A percentile compares a stretch with the other conserved stretches of the same genome.
Evolutionary conservation across 1,140 invertebrate species (phyloP).

Genomic region (Zaprionus camerounensis): DNA sequence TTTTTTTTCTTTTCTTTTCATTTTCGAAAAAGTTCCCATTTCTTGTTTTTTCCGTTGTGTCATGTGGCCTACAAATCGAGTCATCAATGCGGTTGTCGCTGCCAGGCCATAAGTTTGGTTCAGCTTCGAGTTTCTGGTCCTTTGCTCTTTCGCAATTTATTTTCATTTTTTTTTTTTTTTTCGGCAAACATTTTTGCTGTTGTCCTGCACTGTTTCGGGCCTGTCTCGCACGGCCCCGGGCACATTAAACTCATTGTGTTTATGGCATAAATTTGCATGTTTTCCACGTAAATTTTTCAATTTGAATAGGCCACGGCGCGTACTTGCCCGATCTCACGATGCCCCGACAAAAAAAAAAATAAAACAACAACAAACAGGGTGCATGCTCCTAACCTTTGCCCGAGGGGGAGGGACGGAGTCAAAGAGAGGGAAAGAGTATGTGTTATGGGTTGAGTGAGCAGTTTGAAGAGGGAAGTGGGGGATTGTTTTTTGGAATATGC

Average conservation of each 20-base stretch:
- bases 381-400: conserved; percentile 9
- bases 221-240: conserved; percentile 33
- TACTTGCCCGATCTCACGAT: conserved; percentile 17
- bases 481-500: not conserved
- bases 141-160: conserved; percentile 2
- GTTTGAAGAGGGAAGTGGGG: not conserved
- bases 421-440: not conserved
- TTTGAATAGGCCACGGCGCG: conserved; percentile 72
- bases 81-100: conserved; percentile 70
- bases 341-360: conserved; percentile 8
- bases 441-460: not conserved
- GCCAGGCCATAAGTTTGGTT: conserved; percentile 65
- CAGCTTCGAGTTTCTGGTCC: conserved; percentile 14
- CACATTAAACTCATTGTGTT: conserved; percentile 82
- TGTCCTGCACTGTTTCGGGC: conserved; percentile 21
- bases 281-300: conserved; percentile 82
- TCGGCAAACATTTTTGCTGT: conserved; percentile 7
- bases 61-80: conserved; percentile 73
- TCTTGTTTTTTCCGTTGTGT: conserved; percentile 16
- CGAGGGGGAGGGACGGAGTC: not conserved
- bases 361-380: conserved; percentile 13
- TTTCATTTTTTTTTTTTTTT: conserved; percentile 8
- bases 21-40: conserved; percentile 7
- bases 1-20: conserved; percentile 18
- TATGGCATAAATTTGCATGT: conserved; percentile 83